These are phyloP conservation scores for Gallirallus australis DNA, from an alignment of 2,797 vertebrate species.

Conservation along the genomic window DNA sequence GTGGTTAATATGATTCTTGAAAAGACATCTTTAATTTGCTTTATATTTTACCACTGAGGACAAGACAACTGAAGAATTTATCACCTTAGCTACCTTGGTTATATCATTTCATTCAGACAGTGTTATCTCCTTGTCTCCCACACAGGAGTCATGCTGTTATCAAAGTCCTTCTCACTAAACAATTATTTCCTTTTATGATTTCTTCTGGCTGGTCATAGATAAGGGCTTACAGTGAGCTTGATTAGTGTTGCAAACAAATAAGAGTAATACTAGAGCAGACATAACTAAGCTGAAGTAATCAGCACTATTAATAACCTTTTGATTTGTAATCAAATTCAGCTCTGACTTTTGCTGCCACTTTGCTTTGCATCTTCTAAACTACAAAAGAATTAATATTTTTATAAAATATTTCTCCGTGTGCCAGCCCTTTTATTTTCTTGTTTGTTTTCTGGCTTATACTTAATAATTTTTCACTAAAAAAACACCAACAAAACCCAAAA, in stretches of 20 bases:
- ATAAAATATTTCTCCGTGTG: background rate
- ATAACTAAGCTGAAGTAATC: conserved; percentile 60
- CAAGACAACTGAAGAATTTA: conserved; percentile 50
- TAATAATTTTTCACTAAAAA: background rate
- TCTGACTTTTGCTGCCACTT: conserved; percentile 73
- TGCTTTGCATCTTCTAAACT: conserved; percentile 29
- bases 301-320: conserved; percentile 67
- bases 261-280: conserved; percentile 56
- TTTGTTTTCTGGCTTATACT: background rate
- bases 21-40: conserved; percentile 23
- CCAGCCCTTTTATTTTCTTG: background rate
- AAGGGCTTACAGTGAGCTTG: conserved; percentile 63
- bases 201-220: conserved; percentile 68
- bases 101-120: background rate
- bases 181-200: conserved; percentile 72
- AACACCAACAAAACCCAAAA: no score
- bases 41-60: conserved; percentile 40
- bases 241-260: conserved; percentile 68
- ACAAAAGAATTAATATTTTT: conserved; percentile 33
- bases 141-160: conserved; percentile 55
- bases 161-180: conserved; percentile 68
- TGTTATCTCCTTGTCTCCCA: conserved; percentile 59
- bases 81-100: conserved; percentile 52
- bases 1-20: background rate
- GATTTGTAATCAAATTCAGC: conserved; percentile 72